These are phyloP conservation scores for Eidolon dupreanum DNA, from an alignment of 2,797 vertebrate species.

Conservation along the genomic window DNA sequence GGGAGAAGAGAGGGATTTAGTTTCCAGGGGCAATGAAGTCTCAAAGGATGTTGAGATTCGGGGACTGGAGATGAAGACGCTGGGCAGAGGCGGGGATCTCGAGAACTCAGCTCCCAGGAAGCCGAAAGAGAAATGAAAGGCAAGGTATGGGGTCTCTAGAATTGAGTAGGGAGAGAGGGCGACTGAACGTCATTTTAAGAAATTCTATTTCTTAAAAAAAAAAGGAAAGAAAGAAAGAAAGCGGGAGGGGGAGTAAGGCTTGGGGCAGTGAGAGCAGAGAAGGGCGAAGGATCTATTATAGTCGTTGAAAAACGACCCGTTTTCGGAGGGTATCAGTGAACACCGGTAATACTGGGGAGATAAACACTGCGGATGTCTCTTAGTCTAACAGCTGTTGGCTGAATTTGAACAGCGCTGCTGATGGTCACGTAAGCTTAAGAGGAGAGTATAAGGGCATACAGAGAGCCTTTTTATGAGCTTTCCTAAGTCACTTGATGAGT, in stretches of 20 bases:
- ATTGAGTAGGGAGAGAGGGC: not conserved
- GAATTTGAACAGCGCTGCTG: slow-evolving; percentile 67
- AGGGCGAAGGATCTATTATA: not conserved
- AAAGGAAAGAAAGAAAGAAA: not conserved
- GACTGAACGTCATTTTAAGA: slow-evolving; percentile 5
- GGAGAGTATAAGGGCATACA: slow-evolving; percentile 14
- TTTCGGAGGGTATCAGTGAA: slow-evolving; percentile 55
- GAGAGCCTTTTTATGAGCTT: not conserved
- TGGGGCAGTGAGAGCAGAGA: not conserved
- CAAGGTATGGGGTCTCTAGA: slow-evolving; percentile 32
- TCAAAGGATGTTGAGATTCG: not conserved
- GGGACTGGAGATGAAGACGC: not conserved
- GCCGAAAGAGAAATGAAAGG: not conserved
- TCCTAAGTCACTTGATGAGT: slow-evolving; percentile 54
- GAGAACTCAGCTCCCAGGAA: not conserved
- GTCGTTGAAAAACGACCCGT: slow-evolving; percentile 32
- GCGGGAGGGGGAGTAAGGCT: not conserved
- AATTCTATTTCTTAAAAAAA: not conserved
- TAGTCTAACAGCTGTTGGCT: slow-evolving; percentile 65
- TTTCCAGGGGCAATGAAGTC: not conserved
- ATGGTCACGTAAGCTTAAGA: slow-evolving; percentile 71
- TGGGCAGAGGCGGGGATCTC: not conserved
- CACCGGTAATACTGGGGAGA: slow-evolving; percentile 39
- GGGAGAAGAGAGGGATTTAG: not conserved
- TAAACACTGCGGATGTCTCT: slow-evolving; percentile 68